These are phyloP conservation scores for Silvanus unidentatus DNA, from an alignment of 2,888 invertebrate species.

Conservation along the genomic window DNA sequence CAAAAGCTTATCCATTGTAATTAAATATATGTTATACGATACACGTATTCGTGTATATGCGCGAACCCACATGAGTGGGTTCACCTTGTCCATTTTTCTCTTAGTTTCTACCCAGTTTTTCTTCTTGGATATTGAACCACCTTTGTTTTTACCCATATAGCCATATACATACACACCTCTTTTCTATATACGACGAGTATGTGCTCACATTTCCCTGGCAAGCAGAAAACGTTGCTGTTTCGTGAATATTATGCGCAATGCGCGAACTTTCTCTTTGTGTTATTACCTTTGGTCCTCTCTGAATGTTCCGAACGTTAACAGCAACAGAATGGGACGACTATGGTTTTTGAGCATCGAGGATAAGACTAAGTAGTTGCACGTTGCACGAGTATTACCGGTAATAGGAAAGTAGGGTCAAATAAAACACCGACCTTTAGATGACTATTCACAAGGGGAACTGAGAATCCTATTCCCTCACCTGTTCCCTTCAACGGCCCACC, in stretches of 20 bases:
- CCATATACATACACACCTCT: too few species aligned
- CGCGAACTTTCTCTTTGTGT: conserved; percentile 5
- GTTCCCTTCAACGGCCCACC: conserved; percentile 2
- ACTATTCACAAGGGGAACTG: conserved; percentile 4
- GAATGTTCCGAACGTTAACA: not conserved
- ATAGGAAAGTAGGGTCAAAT: conserved; percentile 6
- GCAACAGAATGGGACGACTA: conserved; percentile 1
- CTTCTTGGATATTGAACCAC: too few species aligned
- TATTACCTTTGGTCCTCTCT: conserved; percentile 2
- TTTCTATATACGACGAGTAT: too few species aligned
- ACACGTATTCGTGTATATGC: too few species aligned
- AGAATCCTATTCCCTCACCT: conserved; percentile 4
- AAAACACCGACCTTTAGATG: conserved; percentile 5
- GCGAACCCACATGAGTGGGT: too few species aligned
- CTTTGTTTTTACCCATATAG: too few species aligned
- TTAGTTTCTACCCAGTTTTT: too few species aligned
- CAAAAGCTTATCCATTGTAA: not conserved
- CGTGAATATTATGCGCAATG: conserved; percentile 3
- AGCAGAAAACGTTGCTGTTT: not conserved
- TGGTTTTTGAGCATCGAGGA: not conserved
- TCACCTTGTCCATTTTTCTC: too few species aligned
- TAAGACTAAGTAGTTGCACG: conserved; percentile 5
- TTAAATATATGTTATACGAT: not conserved
- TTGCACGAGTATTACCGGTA: conserved; percentile 7
- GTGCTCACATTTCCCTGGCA: too few species aligned